These are phyloP conservation scores for Lathamus discolor DNA, from an alignment of 2,113 vertebrate genomes.

Conservation along the genomic window DNA sequence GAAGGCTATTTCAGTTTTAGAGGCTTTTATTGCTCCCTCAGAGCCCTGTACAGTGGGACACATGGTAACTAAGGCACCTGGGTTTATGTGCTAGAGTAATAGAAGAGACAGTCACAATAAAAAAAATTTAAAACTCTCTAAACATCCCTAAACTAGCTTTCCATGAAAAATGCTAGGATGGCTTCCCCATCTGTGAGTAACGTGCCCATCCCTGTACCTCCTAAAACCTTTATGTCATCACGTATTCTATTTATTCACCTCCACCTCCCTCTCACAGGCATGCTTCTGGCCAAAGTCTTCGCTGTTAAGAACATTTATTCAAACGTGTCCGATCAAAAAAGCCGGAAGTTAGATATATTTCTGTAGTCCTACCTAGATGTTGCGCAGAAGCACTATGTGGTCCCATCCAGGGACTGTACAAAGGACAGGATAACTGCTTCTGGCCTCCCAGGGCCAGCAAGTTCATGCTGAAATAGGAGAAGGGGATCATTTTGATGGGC, in stretches of 20 bases:
- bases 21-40: slow-evolving; percentile 21
- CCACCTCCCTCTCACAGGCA: background rate
- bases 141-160: slow-evolving; percentile 17
- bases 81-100: background rate
- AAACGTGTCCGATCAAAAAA: background rate
- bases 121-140: background rate
- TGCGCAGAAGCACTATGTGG: background rate
- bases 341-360: background rate
- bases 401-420: background rate
- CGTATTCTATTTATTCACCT: background rate
- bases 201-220: background rate
- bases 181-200: background rate
- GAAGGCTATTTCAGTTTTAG: background rate
- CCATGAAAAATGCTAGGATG: background rate
- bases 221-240: background rate
- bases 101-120: slow-evolving; percentile 4
- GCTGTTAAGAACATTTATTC: background rate
- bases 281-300: background rate
- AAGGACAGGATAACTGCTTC: background rate
- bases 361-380: background rate
- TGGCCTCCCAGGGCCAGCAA: background rate
- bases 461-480: background rate
- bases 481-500: background rate
- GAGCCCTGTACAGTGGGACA: background rate
- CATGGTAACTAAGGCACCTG: background rate